Evolutionary conservation across 2,113 vertebrate species (phyloP).

Genomic region (Columba livia): DNA sequence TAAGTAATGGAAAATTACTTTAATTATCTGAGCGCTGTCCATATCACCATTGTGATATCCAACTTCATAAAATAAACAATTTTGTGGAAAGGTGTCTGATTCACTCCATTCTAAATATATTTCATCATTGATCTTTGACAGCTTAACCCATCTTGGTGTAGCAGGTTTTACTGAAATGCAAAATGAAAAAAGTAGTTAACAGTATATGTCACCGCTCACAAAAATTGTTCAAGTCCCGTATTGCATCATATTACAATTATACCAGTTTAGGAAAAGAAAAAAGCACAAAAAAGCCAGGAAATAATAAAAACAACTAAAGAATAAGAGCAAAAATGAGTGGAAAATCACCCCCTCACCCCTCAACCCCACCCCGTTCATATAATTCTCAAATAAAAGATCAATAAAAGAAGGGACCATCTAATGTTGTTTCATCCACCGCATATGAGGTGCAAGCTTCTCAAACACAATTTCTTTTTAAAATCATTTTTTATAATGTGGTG

Average conservation of each 20-base stretch:
- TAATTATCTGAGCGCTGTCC: neutral
- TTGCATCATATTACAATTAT: neutral
- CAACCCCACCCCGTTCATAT: neutral
- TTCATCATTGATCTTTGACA: neutral
- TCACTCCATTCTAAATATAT: conserved; percentile 36
- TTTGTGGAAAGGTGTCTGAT: neutral
- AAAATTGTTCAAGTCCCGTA: neutral
- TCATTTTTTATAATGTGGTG: neutral
- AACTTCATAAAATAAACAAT: conserved; percentile 31
- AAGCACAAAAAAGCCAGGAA: neutral
- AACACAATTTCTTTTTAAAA: neutral
- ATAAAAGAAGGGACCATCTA: neutral
- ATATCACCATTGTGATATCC: neutral
- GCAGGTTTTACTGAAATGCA: conserved; percentile 59
- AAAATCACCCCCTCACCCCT: neutral
- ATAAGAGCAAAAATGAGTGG: neutral
- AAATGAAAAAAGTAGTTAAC: neutral
- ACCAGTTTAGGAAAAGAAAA: neutral
- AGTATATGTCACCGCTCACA: neutral
- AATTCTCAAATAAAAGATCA: neutral
- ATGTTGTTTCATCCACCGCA: neutral
- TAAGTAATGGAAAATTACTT: conserved; percentile 17
- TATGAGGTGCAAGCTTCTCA: neutral
- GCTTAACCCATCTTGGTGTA: neutral
- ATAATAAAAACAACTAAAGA: neutral